Conservation (phyloP, 2,888 invertebrate genomes). For the Mesorhabditis belari region DNA sequence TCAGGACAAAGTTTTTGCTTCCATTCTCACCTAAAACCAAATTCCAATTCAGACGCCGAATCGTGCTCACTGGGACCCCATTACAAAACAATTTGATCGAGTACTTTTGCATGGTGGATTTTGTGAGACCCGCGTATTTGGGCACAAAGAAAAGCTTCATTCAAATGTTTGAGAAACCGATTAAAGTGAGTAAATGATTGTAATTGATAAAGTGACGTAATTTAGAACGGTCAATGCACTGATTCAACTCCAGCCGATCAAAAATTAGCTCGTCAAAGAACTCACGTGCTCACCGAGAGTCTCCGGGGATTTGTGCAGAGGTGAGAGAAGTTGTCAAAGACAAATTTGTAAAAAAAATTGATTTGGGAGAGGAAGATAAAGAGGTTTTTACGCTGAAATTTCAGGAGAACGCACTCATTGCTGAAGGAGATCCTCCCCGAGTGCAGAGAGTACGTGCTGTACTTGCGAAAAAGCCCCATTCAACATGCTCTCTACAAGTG, state of each 20-base stretch:
- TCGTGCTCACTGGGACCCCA: constrained; percentile 95
- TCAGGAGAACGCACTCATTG: constrained; percentile 80
- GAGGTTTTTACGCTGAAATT: constrained; percentile 15
- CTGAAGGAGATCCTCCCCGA: constrained; percentile 83
- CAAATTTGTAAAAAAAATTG: not conserved
- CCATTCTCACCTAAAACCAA: not conserved
- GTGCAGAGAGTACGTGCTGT: constrained; percentile 86
- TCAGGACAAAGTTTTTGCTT: constrained; percentile 67
- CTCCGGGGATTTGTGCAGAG: constrained; percentile 92
- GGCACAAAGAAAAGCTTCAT: constrained; percentile 86
- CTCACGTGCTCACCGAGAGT: constrained; percentile 87
- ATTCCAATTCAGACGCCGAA: constrained; percentile 65
- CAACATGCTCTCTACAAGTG: constrained; percentile 79
- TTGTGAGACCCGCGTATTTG: constrained; percentile 91
- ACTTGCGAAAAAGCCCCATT: constrained; percentile 79
- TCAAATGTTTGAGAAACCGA: constrained; percentile 97
- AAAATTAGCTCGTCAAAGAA: constrained; percentile 83
- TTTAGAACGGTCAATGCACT: constrained; percentile 84
- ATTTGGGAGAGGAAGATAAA: not conserved
- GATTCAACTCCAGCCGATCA: constrained; percentile 92
- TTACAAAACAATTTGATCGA: constrained; percentile 89
- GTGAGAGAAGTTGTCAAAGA: constrained; percentile 52
- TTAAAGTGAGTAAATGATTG: constrained; percentile 62
- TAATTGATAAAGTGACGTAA: not conserved
- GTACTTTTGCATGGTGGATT: constrained; percentile 64